Evolutionary conservation across 1,140 invertebrate genomes (phyloP).

Genomic region (Pseudomyrmex gracilis): DNA sequence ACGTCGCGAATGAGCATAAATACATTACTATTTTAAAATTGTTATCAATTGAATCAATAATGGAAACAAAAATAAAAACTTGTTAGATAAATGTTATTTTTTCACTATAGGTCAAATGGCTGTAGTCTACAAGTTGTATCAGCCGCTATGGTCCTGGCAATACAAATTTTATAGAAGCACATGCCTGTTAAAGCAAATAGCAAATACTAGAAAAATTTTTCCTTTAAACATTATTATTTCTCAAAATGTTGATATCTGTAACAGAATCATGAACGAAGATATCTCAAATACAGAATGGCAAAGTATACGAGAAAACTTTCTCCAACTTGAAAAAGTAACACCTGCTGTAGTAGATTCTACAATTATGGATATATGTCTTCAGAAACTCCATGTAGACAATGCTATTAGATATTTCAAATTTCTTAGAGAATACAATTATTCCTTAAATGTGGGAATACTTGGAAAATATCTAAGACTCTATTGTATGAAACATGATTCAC

Average conservation of each 20-base stretch:
- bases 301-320: constrained; percentile 45
- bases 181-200: too few species aligned
- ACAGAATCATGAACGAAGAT: neutral
- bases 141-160: neutral
- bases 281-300: constrained; percentile 58
- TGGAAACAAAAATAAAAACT: too few species aligned
- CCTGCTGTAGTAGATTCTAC: constrained; percentile 86
- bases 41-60: too few species aligned
- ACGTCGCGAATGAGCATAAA: too few species aligned
- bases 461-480: constrained; percentile 87
- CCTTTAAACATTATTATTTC: neutral
- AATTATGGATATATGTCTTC: constrained; percentile 85
- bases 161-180: neutral
- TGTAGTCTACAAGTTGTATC: neutral
- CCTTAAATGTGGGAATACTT: constrained; percentile 86
- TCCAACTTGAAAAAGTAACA: constrained; percentile 38
- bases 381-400: constrained; percentile 80
- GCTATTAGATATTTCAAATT: constrained; percentile 87
- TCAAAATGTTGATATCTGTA: neutral
- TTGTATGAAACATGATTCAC: constrained; percentile 69
- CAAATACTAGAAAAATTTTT: neutral
- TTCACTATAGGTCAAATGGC: constrained; percentile 2
- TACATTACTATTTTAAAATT: too few species aligned
- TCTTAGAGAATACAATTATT: constrained; percentile 83
- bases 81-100: neutral